Evolutionary conservation across 2,797 vertebrate species (phyloP).

Genomic region (Phyllotis vaccarum): DNA sequence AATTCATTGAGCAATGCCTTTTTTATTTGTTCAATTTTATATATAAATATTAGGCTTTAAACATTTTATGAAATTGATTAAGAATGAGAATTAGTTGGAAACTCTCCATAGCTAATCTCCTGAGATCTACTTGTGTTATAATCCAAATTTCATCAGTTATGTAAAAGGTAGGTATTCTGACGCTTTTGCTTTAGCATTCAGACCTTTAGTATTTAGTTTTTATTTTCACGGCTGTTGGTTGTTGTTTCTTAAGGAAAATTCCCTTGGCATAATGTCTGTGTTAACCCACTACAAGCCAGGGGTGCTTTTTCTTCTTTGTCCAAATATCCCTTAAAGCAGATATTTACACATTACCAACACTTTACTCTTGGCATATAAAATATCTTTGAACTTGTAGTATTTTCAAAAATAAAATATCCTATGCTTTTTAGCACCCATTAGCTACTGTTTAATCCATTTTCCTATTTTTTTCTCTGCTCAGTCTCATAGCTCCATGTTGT

Average conservation of each 20-base stretch:
- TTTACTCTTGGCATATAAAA: neutral
- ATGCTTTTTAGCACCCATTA: neutral
- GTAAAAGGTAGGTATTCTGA: neutral
- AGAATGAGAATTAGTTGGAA: conserved; percentile 41
- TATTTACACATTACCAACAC: neutral
- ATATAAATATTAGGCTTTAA: neutral
- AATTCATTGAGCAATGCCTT: neutral
- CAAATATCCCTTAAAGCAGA: neutral
- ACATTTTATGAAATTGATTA: neutral
- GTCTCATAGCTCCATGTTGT: neutral
- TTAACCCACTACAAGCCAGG: neutral
- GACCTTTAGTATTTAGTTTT: neutral
- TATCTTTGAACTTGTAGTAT: neutral
- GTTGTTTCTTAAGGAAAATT: neutral
- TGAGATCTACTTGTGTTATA: conserved; percentile 13
- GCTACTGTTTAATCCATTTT: neutral
- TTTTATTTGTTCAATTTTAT: neutral
- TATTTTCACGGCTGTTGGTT: neutral
- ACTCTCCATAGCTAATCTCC: neutral
- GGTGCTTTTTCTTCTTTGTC: neutral
- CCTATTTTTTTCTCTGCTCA: neutral
- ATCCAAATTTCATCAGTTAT: conserved; percentile 2
- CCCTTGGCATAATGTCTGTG: neutral
- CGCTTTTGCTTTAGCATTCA: conserved; percentile 15
- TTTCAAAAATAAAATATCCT: neutral